Base-by-base conservation (phyloP, 2,113 vertebrate genomes). In the Delphinapterus leucas region DNA sequence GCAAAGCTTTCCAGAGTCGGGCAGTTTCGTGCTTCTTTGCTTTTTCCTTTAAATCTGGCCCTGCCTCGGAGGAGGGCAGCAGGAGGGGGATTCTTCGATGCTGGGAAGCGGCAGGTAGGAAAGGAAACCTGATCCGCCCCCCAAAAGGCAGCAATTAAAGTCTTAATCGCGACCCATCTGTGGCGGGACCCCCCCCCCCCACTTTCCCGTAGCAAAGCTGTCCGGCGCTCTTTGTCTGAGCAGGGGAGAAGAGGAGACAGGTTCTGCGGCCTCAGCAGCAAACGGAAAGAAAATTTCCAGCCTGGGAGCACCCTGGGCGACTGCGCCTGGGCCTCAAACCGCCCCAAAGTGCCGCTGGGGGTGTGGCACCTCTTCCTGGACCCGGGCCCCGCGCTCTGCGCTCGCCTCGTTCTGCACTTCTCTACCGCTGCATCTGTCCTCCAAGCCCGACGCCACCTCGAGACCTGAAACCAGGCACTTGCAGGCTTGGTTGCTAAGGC, bases 141-240 rank as follows among this genome's bases (percentile, higher is more conserved):
- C 90, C 18, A 86, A 90, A 77, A 91, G 86, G 33, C 84, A 90
- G 93, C 96, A 98, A 97, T 98, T 98, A 97, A 77, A 49, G 94
- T 96, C 91, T 97, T 95, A 97, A 67, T 97, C 13, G 49, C 33
- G 68, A 96, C 93, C 97, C 98, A 94, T 93, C 98, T 98, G 98
- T 98, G 80, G 8, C 41, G 68, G 94, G 93, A 79, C 80, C 49
- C 38, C 21, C 44, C 38, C 21, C 44, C 49, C 41, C 55, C 53
- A n/a, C 60, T 61, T 74, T 36, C 63, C 15, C 70, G 60, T 23
- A 21, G 73, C 53, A 44, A 25, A 74, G 53, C 53, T 9, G 31
- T 18, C 67, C 86, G 0, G 41, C 0, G 67, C 70, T 73, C 96
- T 98, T 98, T 98, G 98, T 98, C 85, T 98, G 96, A 93, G 65